Conservation (phyloP, 2,797 vertebrate genomes). For the Morus bassanus region DNA sequence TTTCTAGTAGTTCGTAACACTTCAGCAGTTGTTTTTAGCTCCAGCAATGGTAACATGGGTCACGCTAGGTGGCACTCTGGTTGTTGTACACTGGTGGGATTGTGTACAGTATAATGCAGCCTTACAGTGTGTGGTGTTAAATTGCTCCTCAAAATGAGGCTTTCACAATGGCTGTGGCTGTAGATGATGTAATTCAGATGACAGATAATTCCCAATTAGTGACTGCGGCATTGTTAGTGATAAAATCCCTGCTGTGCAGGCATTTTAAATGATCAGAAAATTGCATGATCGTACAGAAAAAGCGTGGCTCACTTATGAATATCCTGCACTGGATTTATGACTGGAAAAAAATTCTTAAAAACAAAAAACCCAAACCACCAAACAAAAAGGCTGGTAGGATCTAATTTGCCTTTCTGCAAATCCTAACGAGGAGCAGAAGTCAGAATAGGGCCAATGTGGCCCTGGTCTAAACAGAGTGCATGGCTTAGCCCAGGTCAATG, state of each 20-base stretch:
- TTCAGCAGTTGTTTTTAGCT: background rate
- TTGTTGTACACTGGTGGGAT: background rate
- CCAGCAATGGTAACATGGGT: fast-evolving
- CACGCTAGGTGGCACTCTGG: slow-evolving; percentile 73
- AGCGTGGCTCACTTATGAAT: background rate
- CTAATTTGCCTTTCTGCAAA: background rate
- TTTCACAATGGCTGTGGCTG: slow-evolving; percentile 24
- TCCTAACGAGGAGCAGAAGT: background rate
- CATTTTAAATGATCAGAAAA: slow-evolving; percentile 1
- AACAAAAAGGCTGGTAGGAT: background rate
- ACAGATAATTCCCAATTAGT: slow-evolving; percentile 48
- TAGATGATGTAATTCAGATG: slow-evolving; percentile 46
- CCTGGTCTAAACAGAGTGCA: background rate
- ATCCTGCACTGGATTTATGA: background rate
- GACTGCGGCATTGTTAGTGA: background rate
- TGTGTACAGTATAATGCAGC: background rate
- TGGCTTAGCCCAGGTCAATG: background rate
- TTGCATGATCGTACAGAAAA: background rate
- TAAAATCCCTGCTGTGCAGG: background rate
- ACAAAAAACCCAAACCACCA: background rate
- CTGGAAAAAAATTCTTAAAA: background rate
- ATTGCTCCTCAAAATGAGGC: slow-evolving; percentile 1
- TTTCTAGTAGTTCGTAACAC: background rate
- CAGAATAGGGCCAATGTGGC: background rate
- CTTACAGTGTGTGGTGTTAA: slow-evolving; percentile 18